Base-by-base conservation (phyloP, 1,140 invertebrate species). In the Zaprionus camerounensis region DNA sequence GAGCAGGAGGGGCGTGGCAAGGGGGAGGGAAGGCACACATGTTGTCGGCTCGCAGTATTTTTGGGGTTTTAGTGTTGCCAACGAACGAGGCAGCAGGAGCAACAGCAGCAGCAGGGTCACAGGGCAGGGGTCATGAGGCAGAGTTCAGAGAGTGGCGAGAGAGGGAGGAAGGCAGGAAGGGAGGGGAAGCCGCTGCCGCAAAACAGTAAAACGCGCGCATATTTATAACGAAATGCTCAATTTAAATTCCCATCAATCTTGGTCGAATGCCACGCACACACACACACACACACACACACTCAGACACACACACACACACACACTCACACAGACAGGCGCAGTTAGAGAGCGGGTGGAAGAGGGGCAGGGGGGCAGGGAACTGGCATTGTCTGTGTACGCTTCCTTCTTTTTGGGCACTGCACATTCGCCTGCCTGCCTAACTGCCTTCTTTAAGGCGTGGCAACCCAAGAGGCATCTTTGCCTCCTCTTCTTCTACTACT, bases 161-260 rank as follows among this genome's bases (percentile, higher is more conserved):
- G 41, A 46, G 41, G 17, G 15, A 67, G 44, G 51, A n/a, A 11
- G 15, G 58, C 76, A 9, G 49, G 41, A 34, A 57, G 53, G 58
- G 53, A 34, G 36, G 26, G 61, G 67, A 17, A 31, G 66, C 70
- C 68, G 80, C 72, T 78, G 79, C 85, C 82, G 82, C 86, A 88
- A 83, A 87, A 87, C 73, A 87, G 88, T 91, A 78, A 87, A 87
- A 87, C 76, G 87, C 81, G 87, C 81, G 78, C 78, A 88, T 91
- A 91, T 91, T 91, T 91, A 91, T 88, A 91, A 83, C 88, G 78
- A 87, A 91, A 91, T 91, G 87, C 81, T 84, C 83, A 91, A 91
- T 91, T 91, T 88, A 90, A 90, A 90, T 90, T 90, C 85, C 81
- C 85, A 84, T 90, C 78, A 83, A 90, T 81, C 85, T 85, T 90